phyloP scores from a whole-genome alignment of 1,140 invertebrate species.

The Ridgeia piscesae region DNA sequence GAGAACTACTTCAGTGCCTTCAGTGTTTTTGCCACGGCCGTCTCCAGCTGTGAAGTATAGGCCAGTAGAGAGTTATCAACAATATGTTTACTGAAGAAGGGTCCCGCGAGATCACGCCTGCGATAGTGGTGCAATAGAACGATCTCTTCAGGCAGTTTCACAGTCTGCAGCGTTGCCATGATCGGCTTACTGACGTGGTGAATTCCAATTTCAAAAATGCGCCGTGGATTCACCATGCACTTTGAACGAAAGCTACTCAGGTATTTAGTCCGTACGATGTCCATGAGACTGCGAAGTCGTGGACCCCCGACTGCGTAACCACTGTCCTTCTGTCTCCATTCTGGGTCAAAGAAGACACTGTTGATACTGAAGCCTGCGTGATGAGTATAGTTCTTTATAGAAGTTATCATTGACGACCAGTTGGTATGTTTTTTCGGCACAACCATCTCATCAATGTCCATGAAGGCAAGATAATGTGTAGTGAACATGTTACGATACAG shows the following conservation, averaged over 20 bases:
- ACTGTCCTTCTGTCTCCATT: neutral
- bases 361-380: constrained; percentile 39
- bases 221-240: constrained; percentile 45
- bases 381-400: neutral
- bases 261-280: constrained; percentile 35
- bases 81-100: constrained; percentile 19
- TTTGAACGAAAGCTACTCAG: constrained; percentile 45
- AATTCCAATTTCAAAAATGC: constrained; percentile 53
- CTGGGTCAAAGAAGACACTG: constrained; percentile 49
- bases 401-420: constrained; percentile 39
- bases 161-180: constrained; percentile 29
- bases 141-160: constrained; percentile 63
- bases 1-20: neutral
- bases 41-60: neutral
- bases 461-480: constrained; percentile 48
- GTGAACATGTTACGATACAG: constrained; percentile 49
- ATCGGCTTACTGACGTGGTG: constrained; percentile 52
- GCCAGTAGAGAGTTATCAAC: neutral
- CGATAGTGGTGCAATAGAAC: constrained; percentile 91
- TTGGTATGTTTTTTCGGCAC: constrained; percentile 39
- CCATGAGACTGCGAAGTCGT: neutral
- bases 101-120: constrained; percentile 39
- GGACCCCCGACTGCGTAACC: neutral
- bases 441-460: constrained; percentile 56
- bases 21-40: neutral